Conservation (phyloP, 2,797 vertebrate genomes). For the Spheniscus humboldti region DNA sequence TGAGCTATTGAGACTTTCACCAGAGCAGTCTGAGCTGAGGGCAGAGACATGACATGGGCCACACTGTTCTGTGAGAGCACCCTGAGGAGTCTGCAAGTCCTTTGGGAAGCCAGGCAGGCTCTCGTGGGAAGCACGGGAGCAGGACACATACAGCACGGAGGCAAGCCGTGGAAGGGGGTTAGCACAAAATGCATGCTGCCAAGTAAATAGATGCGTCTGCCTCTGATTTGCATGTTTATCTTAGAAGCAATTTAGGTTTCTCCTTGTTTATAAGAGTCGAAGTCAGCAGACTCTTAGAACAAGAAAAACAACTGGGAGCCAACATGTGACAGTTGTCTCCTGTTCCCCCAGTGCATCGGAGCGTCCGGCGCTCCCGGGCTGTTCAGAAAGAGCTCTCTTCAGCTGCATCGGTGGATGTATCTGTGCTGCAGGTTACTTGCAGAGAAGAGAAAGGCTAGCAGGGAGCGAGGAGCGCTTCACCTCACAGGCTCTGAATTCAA, state of each 20-base stretch:
- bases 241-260: conserved; percentile 72
- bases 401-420: background rate
- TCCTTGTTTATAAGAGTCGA: conserved; percentile 67
- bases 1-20: background rate
- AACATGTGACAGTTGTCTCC: conserved; percentile 40
- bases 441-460: background rate
- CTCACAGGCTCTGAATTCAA: rapidly evolving
- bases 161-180: background rate
- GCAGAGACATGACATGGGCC: rapidly evolving
- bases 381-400: background rate
- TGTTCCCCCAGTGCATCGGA: background rate
- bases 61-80: background rate
- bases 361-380: background rate
- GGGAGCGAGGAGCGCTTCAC: rapidly evolving
- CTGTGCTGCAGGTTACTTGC: rapidly evolving
- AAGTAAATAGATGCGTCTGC: conserved; percentile 58
- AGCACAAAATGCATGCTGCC: background rate
- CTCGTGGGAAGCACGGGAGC: background rate
- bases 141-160: background rate
- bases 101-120: background rate
- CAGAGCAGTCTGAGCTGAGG: background rate
- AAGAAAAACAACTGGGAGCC: conserved; percentile 40
- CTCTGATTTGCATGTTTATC: conserved; percentile 70
- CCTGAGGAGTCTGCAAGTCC: background rate
- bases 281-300: conserved; percentile 63